Evolutionary conservation across 1,140 invertebrate species (phyloP), one percentile per base, ranked within the genome.

Genomic region (Zaprionus capensis): DNA sequence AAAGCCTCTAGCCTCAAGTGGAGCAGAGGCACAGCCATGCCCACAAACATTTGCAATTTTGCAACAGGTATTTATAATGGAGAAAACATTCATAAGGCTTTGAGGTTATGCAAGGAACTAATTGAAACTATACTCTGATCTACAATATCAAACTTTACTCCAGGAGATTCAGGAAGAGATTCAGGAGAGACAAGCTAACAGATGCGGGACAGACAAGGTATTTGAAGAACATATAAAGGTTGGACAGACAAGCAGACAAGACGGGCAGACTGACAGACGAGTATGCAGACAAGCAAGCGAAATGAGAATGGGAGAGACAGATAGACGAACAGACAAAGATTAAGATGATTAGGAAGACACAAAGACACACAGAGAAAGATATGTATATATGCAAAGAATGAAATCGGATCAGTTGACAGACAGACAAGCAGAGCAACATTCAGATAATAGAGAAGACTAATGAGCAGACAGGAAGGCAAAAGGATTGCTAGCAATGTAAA

Each of bases 1-100:
- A 72, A 75, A 69, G 61, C 66, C 76, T 71, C 65, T 75, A 70
- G 64, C 75, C 70, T 70, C 71, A 78, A 75, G 46, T 51, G 20
- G 9, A 41, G 67, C n/a, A 46, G 6, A 0, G 41, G 41, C 41
- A n/a, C 7, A n/a, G 15, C 67, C 67, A 62, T 28, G 57, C 58
- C 46, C 46, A 24, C 46, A 51, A 36, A 31, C 28, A 58, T 56
- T 56, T 56, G 53, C 26, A 28, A 56, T 56, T 31, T 46, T n/a
- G 53, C 26, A 56, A 70, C 58, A 62, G 46, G 70, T 65, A 34
- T 36, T 22, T 56, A 34, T 74, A 51, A 64, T 46, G n/a, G 3
- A 9, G 41, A 46, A 17, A 3, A n/a, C n/a, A 46, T 17, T 46
- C n/a, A 46, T 4, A 46, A 46, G 41, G 7, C 7, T 11, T 46